A percentile compares a stretch with the other conserved stretches of the same genome.
Conservation (phyloP, 2,113 vertebrate genomes). For the Dolichallabes microphthalmus region DNA sequence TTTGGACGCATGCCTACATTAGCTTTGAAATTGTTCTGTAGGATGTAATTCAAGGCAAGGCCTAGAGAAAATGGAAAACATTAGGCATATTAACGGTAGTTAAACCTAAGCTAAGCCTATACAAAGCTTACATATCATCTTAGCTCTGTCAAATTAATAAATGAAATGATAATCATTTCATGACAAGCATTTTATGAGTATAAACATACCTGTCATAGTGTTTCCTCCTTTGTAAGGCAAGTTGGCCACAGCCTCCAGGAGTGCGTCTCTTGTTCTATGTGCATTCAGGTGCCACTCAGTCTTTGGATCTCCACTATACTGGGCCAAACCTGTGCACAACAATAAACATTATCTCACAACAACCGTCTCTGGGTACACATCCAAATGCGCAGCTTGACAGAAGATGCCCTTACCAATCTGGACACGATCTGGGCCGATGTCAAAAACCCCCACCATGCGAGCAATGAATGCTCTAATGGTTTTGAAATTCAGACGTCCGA, state of each 20-base stretch:
- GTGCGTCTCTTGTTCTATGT: constrained; percentile 78
- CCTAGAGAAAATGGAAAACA: constrained; percentile 68
- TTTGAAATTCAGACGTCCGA: constrained; percentile 92
- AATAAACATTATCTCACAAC: constrained; percentile 7
- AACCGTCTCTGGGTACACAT: neutral
- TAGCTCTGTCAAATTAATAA: neutral
- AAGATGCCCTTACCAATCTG: constrained; percentile 86
- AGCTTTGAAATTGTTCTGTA: constrained; percentile 87
- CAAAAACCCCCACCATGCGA: constrained; percentile 92
- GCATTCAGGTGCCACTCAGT: constrained; percentile 93
- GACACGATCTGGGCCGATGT: constrained; percentile 89
- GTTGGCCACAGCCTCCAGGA: constrained; percentile 87
- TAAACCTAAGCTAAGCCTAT: neutral
- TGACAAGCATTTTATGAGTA: neutral
- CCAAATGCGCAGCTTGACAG: neutral
- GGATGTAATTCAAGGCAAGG: constrained; percentile 91
- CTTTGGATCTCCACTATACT: constrained; percentile 97
- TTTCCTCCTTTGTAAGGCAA: constrained; percentile 98
- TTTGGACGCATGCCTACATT: constrained; percentile 85
- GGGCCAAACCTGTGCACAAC: constrained; percentile 81
- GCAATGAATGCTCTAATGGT: constrained; percentile 89
- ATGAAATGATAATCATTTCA: neutral
- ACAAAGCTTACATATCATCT: neutral
- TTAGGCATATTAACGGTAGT: neutral
- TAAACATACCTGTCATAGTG: constrained; percentile 85